Conservation (phyloP, 1,140 invertebrate genomes). For the Belonocnema kinseyi region DNA sequence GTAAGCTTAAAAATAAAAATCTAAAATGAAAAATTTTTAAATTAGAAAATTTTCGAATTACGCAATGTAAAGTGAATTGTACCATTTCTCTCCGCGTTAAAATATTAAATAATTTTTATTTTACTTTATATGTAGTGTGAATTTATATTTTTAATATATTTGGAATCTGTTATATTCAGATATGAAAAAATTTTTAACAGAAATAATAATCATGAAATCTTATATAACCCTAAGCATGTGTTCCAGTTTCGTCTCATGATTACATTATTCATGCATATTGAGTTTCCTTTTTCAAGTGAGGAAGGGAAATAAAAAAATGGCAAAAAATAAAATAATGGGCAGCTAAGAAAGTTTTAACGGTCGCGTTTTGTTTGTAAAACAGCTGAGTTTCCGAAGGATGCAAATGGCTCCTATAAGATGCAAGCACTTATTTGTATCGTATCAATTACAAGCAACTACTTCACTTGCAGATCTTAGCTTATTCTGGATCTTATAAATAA, state of each 20-base stretch:
- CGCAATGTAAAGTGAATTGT: no score
- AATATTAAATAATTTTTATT: no score
- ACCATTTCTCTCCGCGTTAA: no score
- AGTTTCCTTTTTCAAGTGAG: not conserved
- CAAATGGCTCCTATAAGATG: not conserved
- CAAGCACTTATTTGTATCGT: constrained; percentile 1
- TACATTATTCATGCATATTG: constrained; percentile 3
- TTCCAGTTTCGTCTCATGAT: not conserved
- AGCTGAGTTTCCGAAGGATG: not conserved
- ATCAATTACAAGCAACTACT: constrained; percentile 5
- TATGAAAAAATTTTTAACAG: no score
- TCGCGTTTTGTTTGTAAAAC: not conserved
- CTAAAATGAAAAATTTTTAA: no score
- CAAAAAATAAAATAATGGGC: not conserved
- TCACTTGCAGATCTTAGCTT: constrained; percentile 3
- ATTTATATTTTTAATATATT: no score
- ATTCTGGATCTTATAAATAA: constrained; percentile 13
- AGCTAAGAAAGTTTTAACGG: not conserved
- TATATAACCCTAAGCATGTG: not conserved
- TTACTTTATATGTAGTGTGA: no score
- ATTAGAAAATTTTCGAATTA: no score
- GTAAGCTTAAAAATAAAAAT: no score
- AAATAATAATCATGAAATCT: not conserved
- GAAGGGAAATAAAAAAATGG: not conserved
- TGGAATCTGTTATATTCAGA: no score